phyloP scores from a whole-genome alignment of 1,140 invertebrate genomes.

The Drosophila littoralis region DNA sequence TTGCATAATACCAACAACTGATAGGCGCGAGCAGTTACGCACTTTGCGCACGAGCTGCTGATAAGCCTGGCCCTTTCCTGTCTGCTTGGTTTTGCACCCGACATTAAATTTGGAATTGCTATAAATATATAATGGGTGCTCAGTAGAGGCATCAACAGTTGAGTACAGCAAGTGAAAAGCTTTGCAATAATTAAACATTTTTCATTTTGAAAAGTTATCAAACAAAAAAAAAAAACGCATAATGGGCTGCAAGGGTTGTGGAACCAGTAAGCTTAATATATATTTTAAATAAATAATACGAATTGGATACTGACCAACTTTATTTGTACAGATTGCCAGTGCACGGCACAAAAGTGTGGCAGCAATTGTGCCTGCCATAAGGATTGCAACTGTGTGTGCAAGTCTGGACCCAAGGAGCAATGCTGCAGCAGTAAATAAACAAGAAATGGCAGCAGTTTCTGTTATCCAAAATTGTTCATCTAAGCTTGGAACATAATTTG shows the following conservation, averaged over 20 bases:
- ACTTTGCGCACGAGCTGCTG: constrained; percentile 61
- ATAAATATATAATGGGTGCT: constrained; percentile 29
- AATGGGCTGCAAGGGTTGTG: constrained; percentile 68
- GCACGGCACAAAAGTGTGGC: constrained; percentile 56
- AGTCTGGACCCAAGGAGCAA: constrained; percentile 67
- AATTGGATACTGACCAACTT: background rate
- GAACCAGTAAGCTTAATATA: constrained; percentile 53
- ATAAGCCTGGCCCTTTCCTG: constrained; percentile 40
- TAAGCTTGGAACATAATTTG: background rate
- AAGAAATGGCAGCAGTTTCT: background rate
- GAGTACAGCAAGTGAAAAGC: constrained; percentile 38
- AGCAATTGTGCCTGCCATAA: constrained; percentile 63
- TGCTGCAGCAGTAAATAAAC: constrained; percentile 64
- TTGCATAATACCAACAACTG: constrained; percentile 33
- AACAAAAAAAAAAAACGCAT: background rate
- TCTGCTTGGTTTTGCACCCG: constrained; percentile 61
- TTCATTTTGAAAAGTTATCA: background rate
- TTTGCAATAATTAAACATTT: constrained; percentile 22
- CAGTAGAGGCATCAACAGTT: constrained; percentile 43
- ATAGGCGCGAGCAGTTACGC: constrained; percentile 34
- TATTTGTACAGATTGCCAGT: constrained; percentile 57
- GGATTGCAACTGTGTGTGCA: constrained; percentile 66
- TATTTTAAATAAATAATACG: background rate
- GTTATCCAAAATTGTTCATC: constrained; percentile 1
- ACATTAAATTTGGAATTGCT: constrained; percentile 5